These are phyloP conservation scores for Hydrozoanthus tunicans DNA, from an alignment of 64 coral and sea anemone genomes.

Conservation along the genomic window DNA sequence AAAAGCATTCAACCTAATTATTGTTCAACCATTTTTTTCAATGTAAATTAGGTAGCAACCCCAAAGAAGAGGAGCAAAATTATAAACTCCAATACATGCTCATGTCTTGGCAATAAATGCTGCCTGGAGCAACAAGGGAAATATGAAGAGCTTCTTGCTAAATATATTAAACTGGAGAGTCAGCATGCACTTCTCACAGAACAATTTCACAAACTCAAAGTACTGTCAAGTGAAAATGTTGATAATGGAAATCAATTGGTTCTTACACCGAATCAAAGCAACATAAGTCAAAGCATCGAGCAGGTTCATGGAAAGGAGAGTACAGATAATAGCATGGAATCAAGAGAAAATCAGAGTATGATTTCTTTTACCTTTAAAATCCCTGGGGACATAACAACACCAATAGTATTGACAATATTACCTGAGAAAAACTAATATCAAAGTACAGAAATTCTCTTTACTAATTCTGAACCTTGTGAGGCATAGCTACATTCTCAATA, in stretches of 20 bases:
- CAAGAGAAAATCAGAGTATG: not conserved
- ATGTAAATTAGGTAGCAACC: constrained; percentile 1
- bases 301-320: not conserved
- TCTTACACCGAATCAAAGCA: not conserved
- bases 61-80: constrained; percentile 3
- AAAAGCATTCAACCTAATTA: not conserved
- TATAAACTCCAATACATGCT: not conserved
- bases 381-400: constrained; percentile 14
- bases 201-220: constrained; percentile 15
- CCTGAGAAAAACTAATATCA: not conserved
- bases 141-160: too few relatives aligned
- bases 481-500: not conserved
- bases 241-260: not conserved
- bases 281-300: not conserved
- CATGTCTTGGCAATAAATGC: too few relatives aligned
- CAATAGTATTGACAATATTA: constrained; percentile 12
- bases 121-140: too few relatives aligned
- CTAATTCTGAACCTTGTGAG: too few relatives aligned
- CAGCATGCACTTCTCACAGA: not conserved
- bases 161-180: not conserved
- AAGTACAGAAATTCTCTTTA: too few relatives aligned
- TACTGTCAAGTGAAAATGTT: not conserved
- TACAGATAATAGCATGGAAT: not conserved
- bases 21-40: not conserved
- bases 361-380: constrained; percentile 32